A percentile compares a stretch with the other conserved stretches of the same genome.
These are phyloP conservation scores for Yoshiicerus persimilis DNA, from an alignment of 1,140 invertebrate genomes.

Conservation along the genomic window DNA sequence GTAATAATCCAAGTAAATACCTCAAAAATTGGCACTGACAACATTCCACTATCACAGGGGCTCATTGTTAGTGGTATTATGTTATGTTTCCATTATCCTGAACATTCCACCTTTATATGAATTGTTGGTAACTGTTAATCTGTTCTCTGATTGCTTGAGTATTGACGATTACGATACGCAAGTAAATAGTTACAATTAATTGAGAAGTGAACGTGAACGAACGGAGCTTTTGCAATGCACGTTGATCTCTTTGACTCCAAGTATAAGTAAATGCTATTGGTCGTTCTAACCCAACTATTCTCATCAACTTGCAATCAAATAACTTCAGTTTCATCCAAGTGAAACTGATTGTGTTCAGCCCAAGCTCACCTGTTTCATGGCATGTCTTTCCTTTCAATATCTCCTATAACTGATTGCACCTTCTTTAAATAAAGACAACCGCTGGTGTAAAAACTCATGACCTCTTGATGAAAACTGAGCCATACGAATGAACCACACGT, in stretches of 20 bases:
- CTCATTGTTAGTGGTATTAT: not conserved
- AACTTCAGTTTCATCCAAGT: not conserved
- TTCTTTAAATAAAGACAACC: not conserved
- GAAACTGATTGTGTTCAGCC: not conserved
- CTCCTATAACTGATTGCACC: not conserved
- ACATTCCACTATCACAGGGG: too few relatives aligned
- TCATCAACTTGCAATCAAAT: not conserved
- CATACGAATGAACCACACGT: not conserved
- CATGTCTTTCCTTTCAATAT: not conserved
- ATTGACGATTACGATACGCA: too few relatives aligned
- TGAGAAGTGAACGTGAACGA: too few relatives aligned
- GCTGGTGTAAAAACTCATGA: not conserved
- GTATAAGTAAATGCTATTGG: too few relatives aligned
- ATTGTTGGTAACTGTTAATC: too few relatives aligned
- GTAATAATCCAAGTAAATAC: not conserved
- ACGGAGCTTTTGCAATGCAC: too few relatives aligned
- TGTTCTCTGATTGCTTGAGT: too few relatives aligned
- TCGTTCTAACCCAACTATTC: not conserved
- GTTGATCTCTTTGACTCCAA: too few relatives aligned
- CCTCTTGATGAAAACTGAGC: not conserved
- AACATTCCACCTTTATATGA: too few relatives aligned
- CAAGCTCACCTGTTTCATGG: not conserved
- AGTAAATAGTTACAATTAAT: too few relatives aligned
- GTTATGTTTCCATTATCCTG: too few relatives aligned
- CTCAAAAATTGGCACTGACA: not conserved